Conservation (phyloP, 2,113 vertebrate genomes). For the Polypterus bichir region DNA sequence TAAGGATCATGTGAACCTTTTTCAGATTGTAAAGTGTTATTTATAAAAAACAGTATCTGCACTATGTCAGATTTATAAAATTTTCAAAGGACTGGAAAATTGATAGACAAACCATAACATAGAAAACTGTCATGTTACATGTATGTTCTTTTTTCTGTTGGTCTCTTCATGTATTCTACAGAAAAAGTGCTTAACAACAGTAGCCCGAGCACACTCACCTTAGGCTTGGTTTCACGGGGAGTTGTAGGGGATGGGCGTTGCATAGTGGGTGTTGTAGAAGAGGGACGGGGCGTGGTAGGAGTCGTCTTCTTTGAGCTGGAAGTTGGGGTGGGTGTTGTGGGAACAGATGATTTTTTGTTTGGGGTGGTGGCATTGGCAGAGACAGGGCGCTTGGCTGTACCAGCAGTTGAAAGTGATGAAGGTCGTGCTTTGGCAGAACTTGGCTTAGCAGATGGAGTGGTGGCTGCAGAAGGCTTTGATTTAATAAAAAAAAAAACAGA, state of each 20-base stretch:
- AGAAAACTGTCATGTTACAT: too few relatives aligned
- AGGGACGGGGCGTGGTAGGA: constrained; percentile 27
- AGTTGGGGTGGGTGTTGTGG: constrained; percentile 38
- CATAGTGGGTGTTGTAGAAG: constrained; percentile 35
- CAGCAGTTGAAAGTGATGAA: constrained; percentile 22
- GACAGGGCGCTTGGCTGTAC: constrained; percentile 50
- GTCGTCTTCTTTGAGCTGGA: constrained; percentile 44
- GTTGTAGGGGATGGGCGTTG: constrained; percentile 28
- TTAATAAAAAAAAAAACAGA: constrained; percentile 33
- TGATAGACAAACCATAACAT: too few relatives aligned
- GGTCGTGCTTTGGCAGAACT: constrained; percentile 51
- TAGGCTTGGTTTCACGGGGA: constrained; percentile 54
- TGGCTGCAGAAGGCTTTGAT: constrained; percentile 47
- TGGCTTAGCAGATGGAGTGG: constrained; percentile 43
- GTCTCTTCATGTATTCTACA: too few relatives aligned
- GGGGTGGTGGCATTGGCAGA: constrained; percentile 39
- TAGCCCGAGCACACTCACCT: constrained; percentile 52
- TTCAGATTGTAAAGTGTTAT: too few relatives aligned
- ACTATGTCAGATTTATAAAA: too few relatives aligned
- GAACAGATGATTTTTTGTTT: constrained; percentile 65
- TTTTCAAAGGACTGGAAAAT: too few relatives aligned
- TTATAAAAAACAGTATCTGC: too few relatives aligned
- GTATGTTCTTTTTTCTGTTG: too few relatives aligned
- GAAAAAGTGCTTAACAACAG: too few relatives aligned
- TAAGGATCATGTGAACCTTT: too few relatives aligned